Conservation (phyloP, 2,797 vertebrate genomes). For the Macroramphosus scolopax region DNA sequence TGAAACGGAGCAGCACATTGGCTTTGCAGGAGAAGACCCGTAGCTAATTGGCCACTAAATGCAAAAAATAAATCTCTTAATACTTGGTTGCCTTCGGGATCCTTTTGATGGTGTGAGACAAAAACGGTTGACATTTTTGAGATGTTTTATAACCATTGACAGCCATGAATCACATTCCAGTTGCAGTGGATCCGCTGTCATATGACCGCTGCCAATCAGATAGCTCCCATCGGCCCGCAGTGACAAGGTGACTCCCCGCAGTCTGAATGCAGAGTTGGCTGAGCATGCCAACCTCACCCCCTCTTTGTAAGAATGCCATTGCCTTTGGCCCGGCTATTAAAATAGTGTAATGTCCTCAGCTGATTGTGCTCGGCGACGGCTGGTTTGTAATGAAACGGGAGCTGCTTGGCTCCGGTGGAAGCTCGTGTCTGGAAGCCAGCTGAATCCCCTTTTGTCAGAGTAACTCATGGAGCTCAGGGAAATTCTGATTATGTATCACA, state of each 20-base stretch:
- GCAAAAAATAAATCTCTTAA: conserved; percentile 36
- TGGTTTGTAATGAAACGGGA: conserved; percentile 40
- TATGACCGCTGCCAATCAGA: conserved; percentile 10
- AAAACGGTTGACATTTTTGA: too few relatives aligned
- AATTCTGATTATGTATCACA: conserved; percentile 60
- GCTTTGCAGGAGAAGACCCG: conserved; percentile 28
- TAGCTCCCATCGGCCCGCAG: conserved; percentile 14
- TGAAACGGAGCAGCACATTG: conserved; percentile 31
- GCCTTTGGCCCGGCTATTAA: conserved; percentile 22
- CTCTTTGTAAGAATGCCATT: conserved; percentile 14
- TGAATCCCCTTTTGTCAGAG: conserved; percentile 47
- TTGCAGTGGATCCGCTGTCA: conserved; percentile 3
- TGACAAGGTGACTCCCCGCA: conserved; percentile 32
- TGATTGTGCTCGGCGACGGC: conserved; percentile 44
- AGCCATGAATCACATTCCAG: conserved; percentile 6
- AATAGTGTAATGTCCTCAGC: conserved; percentile 41
- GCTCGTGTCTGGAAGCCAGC: conserved; percentile 49
- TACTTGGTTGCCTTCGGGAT: too few relatives aligned
- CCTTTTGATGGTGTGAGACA: too few relatives aligned
- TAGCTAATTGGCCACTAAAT: conserved; percentile 38
- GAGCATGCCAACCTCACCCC: background rate
- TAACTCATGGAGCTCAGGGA: conserved; percentile 50
- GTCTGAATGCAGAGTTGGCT: conserved; percentile 8
- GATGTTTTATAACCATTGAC: too few relatives aligned
- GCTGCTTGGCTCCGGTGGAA: conserved; percentile 43